A percentile compares a stretch with the other conserved stretches of the same genome.
phyloP scores from a whole-genome alignment of 2,113 vertebrate genomes.

The Romanogobio albipinnatus region DNA sequence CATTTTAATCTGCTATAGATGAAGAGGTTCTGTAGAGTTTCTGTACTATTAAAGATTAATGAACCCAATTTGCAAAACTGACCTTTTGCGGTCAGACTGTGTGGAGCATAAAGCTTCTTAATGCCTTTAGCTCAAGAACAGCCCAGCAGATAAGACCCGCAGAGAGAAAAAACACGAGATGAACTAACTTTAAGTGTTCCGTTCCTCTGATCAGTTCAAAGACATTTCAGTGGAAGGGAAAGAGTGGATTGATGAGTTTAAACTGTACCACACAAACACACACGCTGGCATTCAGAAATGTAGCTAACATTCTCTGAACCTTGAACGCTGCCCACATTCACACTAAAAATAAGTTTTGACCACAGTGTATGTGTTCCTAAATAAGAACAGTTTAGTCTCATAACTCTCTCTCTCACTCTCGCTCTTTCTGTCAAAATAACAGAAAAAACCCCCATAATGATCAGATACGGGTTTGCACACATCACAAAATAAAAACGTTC shows the following conservation, averaged over 20 bases:
- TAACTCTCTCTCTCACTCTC: background rate
- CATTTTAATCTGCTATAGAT: conserved; percentile 76
- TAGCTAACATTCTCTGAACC: conserved; percentile 37
- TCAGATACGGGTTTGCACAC: background rate
- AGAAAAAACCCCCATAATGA: background rate
- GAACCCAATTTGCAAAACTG: conserved; percentile 83
- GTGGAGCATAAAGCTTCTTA: conserved; percentile 76
- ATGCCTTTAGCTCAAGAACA: conserved; percentile 67
- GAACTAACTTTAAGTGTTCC: conserved; percentile 62
- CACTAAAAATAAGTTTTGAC: conserved; percentile 24
- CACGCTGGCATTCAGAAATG: conserved; percentile 2
- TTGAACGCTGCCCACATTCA: conserved; percentile 22
- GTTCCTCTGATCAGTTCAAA: conserved; percentile 48
- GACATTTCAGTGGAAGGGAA: conserved; percentile 53
- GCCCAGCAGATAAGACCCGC: conserved; percentile 64
- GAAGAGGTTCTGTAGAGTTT: conserved; percentile 73
- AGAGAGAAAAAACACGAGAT: conserved; percentile 16
- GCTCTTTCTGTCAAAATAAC: background rate
- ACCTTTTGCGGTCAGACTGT: conserved; percentile 77
- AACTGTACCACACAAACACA: conserved; percentile 42
- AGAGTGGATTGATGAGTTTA: conserved; percentile 51
- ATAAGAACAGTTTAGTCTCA: conserved; percentile 12
- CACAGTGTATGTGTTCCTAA: conserved; percentile 10
- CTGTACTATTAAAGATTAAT: conserved; percentile 79
- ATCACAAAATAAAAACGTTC: background rate